phyloP scores from a whole-genome alignment of 2,888 invertebrate genomes.

The Biston betularia region DNA sequence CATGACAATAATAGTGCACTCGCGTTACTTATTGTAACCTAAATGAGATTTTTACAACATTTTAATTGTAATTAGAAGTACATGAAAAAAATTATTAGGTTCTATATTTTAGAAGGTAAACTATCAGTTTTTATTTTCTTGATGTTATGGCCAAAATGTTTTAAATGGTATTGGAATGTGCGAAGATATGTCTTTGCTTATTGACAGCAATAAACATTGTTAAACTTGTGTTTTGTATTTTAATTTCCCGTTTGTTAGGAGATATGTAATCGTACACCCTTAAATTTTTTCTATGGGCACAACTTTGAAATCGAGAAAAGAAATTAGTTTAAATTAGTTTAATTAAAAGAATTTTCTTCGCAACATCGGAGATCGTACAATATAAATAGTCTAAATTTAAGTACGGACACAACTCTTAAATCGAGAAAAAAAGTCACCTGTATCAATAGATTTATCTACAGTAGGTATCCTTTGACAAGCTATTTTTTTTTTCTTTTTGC shows the following conservation, averaged over 20 bases:
- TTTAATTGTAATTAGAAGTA: not conserved
- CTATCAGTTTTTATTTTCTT: slow-evolving; percentile 9
- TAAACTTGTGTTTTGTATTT: slow-evolving; percentile 58
- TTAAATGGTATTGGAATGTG: slow-evolving; percentile 65
- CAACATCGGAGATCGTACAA: too few relatives aligned
- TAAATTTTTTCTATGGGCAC: too few relatives aligned
- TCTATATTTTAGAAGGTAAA: slow-evolving; percentile 11
- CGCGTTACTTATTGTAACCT: not conserved
- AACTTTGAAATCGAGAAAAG: too few relatives aligned
- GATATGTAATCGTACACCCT: too few relatives aligned
- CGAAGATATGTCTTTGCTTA: slow-evolving; percentile 79
- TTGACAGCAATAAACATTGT: slow-evolving; percentile 79
- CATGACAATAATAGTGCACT: not conserved
- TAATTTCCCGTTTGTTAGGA: slow-evolving; percentile 20
- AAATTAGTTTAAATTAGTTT: too few relatives aligned
- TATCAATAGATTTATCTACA: too few relatives aligned
- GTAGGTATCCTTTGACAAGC: too few relatives aligned
- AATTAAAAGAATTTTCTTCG: too few relatives aligned
- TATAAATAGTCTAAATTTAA: too few relatives aligned
- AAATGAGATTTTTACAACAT: not conserved
- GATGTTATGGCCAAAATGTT: slow-evolving; percentile 56
- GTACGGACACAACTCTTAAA: too few relatives aligned
- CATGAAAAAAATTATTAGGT: not conserved
- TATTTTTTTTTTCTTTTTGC: too few relatives aligned
- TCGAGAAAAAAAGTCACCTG: too few relatives aligned